Evolutionary conservation across 2,888 invertebrate genomes (phyloP), one percentile per base, ranked within the genome.

Genomic region (Dexiosoma caninum): DNA sequence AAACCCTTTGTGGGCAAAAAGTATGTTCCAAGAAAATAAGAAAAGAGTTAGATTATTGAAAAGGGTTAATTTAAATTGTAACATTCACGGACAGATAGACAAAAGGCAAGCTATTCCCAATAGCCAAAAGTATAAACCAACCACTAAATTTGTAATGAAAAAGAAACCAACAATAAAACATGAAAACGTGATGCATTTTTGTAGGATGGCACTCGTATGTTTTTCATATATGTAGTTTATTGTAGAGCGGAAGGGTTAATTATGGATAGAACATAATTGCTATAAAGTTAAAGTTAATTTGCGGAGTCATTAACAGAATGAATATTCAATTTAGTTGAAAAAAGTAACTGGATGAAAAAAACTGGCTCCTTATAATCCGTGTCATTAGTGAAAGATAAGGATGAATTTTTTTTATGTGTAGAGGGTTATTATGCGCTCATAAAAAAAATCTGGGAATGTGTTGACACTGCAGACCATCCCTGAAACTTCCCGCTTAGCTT

Each of bases 231-330:
- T 21, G 14, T 66, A 16, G 27, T 44, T 55, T 55, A 7, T n/a
- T 37, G 42, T 10, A 8, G 9, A 9, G n/a, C 7, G 59, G 77
- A 81, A 77, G 77, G 77, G 81, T 77, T 81, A 74, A 62, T 53
- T 53, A n/a, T 49, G 10, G 19, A 32, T 49, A 42, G n/a, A 16
- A 44, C n/a, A 62, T 37, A 62, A 72, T 69, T 67, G 40, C 44
- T 30, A 27, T 53, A 23, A 46, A 62, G 76, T 62, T 76, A 67
- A 46, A 74, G 67, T 72, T 81, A 72, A 81, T 81, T 81, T 81
- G 81, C 72, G 67, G 76, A 77, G 77, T 81, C 81, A 81, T 81
- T 77, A 81, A 66, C 49, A 77, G 72, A 69, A 77, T 81, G 81
- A 77, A 42, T 59, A 51, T 51, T 23, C 9, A 40, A 57, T 40